phyloP scores from a whole-genome alignment of 2,113 vertebrate genomes.

The cat (Felis catus) region DNA sequence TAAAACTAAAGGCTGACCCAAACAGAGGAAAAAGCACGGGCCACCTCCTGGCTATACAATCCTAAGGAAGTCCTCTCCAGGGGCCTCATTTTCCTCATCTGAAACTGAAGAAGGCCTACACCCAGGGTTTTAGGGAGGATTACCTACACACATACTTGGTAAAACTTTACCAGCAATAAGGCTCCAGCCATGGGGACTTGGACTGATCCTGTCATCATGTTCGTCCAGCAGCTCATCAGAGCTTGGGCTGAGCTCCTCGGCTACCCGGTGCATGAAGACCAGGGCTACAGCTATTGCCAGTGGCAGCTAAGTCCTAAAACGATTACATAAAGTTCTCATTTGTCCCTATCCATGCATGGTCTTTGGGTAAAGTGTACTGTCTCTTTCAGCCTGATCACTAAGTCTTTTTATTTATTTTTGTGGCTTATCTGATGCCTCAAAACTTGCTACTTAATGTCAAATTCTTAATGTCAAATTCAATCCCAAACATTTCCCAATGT shows the following conservation, averaged over 20 bases:
- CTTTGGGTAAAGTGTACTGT: neutral
- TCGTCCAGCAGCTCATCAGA: neutral
- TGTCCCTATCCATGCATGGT: neutral
- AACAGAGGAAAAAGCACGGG: neutral
- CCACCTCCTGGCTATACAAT: neutral
- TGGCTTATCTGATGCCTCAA: constrained; percentile 25
- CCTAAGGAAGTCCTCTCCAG: neutral
- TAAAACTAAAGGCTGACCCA: neutral
- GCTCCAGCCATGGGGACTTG: neutral
- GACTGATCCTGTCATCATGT: neutral
- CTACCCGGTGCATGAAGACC: fast-evolving
- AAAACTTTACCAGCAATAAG: neutral
- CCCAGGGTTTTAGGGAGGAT: neutral
- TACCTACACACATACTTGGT: neutral
- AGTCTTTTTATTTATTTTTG: neutral
- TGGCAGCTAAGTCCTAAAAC: neutral
- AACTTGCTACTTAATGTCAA: neutral
- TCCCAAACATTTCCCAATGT: neutral
- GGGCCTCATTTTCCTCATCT: neutral
- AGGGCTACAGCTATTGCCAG: neutral
- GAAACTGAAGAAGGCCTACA: neutral
- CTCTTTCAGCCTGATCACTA: constrained; percentile 21
- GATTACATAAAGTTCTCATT: neutral
- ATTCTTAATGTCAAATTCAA: neutral
- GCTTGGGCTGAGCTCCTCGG: neutral